A percentile compares a stretch with the other conserved stretches of the same genome.
phyloP scores from a whole-genome alignment of 2,888 invertebrate species.

The Eupithecia dodoneata region DNA sequence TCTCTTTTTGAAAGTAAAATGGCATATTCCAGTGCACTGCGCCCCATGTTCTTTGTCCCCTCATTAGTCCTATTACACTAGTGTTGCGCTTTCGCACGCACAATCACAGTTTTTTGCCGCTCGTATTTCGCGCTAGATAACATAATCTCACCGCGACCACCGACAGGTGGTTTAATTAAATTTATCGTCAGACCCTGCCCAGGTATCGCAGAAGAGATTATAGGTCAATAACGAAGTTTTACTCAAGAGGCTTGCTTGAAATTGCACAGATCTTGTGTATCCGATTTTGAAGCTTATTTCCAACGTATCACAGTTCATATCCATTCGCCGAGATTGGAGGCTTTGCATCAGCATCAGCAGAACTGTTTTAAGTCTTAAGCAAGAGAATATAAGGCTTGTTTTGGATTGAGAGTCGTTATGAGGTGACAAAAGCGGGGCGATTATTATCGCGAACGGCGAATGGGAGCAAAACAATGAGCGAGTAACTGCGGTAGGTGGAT shows the following conservation, averaged over 20 bases:
- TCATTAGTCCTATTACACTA: slow-evolving; percentile 38
- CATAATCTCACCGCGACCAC: slow-evolving; percentile 57
- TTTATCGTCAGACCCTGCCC: slow-evolving; percentile 59
- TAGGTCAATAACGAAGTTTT: slow-evolving; percentile 1
- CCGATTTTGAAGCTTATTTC: not conserved
- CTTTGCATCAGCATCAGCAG: not conserved
- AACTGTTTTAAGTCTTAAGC: not conserved
- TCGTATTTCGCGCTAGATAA: slow-evolving; percentile 64
- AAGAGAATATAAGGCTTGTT: slow-evolving; percentile 9
- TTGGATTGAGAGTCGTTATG: not conserved
- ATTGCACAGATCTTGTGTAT: not conserved
- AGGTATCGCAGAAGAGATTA: slow-evolving; percentile 12
- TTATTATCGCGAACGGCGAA: slow-evolving; percentile 50
- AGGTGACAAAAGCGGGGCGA: slow-evolving; percentile 21
- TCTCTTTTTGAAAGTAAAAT: not conserved
- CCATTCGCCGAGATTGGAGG: not conserved
- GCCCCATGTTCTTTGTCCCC: slow-evolving; percentile 12
- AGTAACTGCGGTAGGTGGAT: slow-evolving; percentile 55
- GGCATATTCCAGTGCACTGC: slow-evolving; percentile 4
- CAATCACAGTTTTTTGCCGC: slow-evolving; percentile 45
- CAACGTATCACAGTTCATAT: not conserved
- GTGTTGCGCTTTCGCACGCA: slow-evolving; percentile 23
- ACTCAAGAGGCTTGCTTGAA: not conserved
- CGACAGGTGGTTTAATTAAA: slow-evolving; percentile 72
- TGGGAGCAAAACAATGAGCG: slow-evolving; percentile 56